Conservation (phyloP, 2,888 invertebrate species). For the Mycogona germanica region DNA sequence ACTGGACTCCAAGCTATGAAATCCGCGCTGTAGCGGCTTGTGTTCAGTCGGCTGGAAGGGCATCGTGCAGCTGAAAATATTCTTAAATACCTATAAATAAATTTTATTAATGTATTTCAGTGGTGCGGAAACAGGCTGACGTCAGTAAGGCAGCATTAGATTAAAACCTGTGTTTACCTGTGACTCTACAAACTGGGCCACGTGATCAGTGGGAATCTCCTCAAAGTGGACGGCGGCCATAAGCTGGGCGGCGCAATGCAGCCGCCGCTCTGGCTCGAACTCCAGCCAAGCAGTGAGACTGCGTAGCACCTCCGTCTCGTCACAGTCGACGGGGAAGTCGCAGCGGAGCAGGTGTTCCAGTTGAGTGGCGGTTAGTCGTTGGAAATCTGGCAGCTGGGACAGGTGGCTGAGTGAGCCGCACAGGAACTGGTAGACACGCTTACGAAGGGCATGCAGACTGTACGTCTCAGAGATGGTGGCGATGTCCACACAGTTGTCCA, state of each 20-base stretch:
- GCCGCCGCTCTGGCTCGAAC: constrained; percentile 33
- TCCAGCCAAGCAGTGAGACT: constrained; percentile 49
- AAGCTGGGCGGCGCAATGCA: constrained; percentile 37
- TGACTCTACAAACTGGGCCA: constrained; percentile 21
- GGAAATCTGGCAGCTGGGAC: constrained; percentile 46
- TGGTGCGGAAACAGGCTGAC: too few species aligned
- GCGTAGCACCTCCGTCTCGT: constrained; percentile 46
- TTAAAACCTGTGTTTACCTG: too few species aligned
- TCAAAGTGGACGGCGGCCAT: constrained; percentile 40
- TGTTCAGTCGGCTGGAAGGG: constrained; percentile 19
- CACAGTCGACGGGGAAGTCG: constrained; percentile 55
- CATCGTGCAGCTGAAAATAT: constrained; percentile 18
- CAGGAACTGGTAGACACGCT: constrained; percentile 50
- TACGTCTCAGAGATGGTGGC: constrained; percentile 55
- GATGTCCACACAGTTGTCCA: constrained; percentile 59
- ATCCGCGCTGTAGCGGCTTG: constrained; percentile 18
- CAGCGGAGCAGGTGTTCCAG: constrained; percentile 47
- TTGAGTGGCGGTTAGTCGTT: constrained; percentile 46
- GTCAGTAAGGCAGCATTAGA: too few species aligned
- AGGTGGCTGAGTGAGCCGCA: constrained; percentile 49
- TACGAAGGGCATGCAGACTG: constrained; percentile 44
- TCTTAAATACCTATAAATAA: constrained; percentile 11
- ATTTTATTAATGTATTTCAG: neutral
- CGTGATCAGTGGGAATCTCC: constrained; percentile 34
- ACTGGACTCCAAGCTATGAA: too few species aligned